Evolutionary conservation across 2,113 vertebrate species (phyloP).

Genomic region (Desmodus rotundus): DNA sequence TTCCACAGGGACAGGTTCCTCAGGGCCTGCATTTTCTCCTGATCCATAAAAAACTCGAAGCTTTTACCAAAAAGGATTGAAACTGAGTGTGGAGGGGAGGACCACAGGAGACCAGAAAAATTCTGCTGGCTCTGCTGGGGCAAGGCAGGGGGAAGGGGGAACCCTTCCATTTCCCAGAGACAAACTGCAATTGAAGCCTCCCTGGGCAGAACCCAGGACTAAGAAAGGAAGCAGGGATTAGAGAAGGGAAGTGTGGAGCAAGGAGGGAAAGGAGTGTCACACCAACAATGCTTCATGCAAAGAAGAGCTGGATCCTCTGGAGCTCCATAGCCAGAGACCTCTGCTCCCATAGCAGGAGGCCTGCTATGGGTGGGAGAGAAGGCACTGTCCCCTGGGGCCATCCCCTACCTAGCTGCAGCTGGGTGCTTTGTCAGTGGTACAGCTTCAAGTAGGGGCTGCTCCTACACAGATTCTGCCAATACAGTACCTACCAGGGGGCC

Average conservation of each 20-base stretch:
- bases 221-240: not conserved
- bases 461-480: not conserved
- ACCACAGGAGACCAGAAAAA: not conserved
- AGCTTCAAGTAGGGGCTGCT: not conserved
- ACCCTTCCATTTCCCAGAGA: not conserved
- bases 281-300: constrained; percentile 61
- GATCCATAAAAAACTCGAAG: not conserved
- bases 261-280: not conserved
- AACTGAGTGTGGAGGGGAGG: not conserved
- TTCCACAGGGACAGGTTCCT: not conserved
- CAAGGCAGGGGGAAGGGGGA: not conserved
- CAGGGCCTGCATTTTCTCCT: constrained; percentile 5
- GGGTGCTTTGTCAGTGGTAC: not conserved
- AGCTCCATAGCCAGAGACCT: not conserved
- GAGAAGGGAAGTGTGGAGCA: not conserved
- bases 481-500: not conserved
- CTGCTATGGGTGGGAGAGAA: not conserved
- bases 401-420: not conserved
- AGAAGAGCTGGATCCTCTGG: not conserved
- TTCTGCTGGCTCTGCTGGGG: not conserved
- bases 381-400: not conserved
- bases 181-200: constrained; percentile 23
- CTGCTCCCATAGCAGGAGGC: not conserved
- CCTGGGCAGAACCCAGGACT: constrained; percentile 14
- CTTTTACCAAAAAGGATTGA: not conserved